Conservation (phyloP, 2,888 invertebrate species). For the Trissolcus japonicus region DNA sequence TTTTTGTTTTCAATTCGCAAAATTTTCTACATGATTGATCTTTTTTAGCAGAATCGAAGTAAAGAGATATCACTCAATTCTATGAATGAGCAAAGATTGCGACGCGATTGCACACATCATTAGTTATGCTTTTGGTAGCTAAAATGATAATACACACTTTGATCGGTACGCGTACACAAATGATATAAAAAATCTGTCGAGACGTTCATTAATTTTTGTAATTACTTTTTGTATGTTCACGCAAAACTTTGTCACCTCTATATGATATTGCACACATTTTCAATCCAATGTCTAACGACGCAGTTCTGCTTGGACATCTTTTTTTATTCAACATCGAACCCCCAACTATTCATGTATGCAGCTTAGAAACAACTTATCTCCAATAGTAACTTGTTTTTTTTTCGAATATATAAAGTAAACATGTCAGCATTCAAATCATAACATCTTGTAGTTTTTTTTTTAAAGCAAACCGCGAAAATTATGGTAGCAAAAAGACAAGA, state of each 20-base stretch:
- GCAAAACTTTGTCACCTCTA: conserved; percentile 9
- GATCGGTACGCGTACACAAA: neutral
- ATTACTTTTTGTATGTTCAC: neutral
- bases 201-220: neutral
- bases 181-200: neutral
- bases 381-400: conserved; percentile 27
- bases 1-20: conserved; percentile 3
- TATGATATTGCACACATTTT: conserved; percentile 22
- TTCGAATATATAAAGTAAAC: too few species aligned
- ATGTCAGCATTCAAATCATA: neutral
- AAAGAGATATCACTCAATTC: too few species aligned
- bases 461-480: too few species aligned
- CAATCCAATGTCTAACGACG: neutral
- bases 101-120: too few species aligned
- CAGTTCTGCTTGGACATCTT: neutral
- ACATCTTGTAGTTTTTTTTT: neutral
- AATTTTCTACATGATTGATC: too few species aligned
- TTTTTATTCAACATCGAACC: conserved; percentile 11
- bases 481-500: too few species aligned
- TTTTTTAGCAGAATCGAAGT: too few species aligned
- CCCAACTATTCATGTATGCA: conserved; percentile 10
- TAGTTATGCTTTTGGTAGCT: too few species aligned
- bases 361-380: conserved; percentile 15
- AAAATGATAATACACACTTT: too few species aligned
- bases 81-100: too few species aligned